Percentiles rank a stretch among this genome's conserved stretches.
Conservation (phyloP, 2,888 invertebrate species). For the Onchidella celtica region DNA sequence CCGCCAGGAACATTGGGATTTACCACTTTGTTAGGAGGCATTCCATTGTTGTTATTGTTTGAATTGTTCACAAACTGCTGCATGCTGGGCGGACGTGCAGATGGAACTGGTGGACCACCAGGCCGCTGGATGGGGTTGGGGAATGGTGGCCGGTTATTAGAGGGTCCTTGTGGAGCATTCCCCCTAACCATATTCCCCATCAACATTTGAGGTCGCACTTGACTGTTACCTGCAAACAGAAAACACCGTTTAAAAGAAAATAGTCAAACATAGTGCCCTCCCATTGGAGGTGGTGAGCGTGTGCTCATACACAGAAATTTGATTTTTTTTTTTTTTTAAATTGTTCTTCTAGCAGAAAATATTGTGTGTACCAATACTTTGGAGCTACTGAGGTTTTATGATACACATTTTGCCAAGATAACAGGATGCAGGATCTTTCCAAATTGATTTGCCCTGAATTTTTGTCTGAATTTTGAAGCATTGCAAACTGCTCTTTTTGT, state of each 20-base stretch:
- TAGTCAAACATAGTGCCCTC: not conserved
- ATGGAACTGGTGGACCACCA: constrained; percentile 46
- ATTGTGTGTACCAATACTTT: too few relatives aligned
- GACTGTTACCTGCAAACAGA: constrained; percentile 27
- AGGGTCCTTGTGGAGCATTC: constrained; percentile 53
- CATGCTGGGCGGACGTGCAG: constrained; percentile 21
- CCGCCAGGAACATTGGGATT: not conserved
- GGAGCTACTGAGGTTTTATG: too few relatives aligned
- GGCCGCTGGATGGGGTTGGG: constrained; percentile 74
- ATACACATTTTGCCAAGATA: too few relatives aligned
- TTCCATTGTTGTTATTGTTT: constrained; percentile 8
- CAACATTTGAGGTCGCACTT: constrained; percentile 28
- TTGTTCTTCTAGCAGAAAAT: too few relatives aligned
- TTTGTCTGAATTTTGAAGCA: too few relatives aligned
- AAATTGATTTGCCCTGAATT: too few relatives aligned
- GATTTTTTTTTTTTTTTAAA: too few relatives aligned
- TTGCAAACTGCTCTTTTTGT: too few relatives aligned
- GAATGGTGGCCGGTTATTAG: constrained; percentile 54
- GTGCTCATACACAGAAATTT: too few relatives aligned
- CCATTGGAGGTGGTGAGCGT: too few relatives aligned
- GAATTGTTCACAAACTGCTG: not conserved
- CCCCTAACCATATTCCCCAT: constrained; percentile 27
- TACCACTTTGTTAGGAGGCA: constrained; percentile 23
- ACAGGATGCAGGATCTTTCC: too few relatives aligned
- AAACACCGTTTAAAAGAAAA: too few relatives aligned